phyloP scores from a whole-genome alignment of 2,113 vertebrate genomes.

The Athene cunicularia region DNA sequence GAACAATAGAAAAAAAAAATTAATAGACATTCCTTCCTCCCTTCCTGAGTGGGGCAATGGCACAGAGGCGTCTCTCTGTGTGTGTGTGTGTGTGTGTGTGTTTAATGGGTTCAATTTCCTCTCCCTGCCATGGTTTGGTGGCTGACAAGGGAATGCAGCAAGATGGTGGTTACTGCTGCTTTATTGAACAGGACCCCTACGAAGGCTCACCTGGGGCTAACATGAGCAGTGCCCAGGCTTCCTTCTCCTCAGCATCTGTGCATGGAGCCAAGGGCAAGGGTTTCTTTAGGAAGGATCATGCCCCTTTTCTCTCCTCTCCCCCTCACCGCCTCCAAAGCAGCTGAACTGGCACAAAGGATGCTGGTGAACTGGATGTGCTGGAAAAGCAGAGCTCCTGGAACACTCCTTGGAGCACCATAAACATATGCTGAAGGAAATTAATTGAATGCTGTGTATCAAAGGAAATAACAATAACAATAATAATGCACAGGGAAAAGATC shows the following conservation, averaged over 20 bases:
- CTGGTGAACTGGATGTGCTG: neutral
- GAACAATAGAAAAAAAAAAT: neutral
- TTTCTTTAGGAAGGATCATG: neutral
- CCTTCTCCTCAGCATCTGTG: neutral
- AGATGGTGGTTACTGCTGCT: slow-evolving; percentile 60
- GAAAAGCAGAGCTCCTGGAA: neutral
- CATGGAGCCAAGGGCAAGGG: neutral
- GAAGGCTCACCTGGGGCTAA: neutral
- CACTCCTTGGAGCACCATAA: neutral
- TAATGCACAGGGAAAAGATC: slow-evolving; percentile 1
- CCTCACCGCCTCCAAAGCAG: rapidly evolving
- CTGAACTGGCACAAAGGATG: neutral
- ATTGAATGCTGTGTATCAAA: slow-evolving; percentile 44
- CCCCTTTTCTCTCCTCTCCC: neutral
- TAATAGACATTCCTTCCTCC: neutral
- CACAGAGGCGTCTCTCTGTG: slow-evolving; percentile 10
- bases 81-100: neutral
- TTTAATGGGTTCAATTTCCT: slow-evolving; percentile 73
- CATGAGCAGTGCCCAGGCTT: neutral
- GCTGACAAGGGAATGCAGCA: slow-evolving; percentile 43
- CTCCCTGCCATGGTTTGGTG: slow-evolving; percentile 52
- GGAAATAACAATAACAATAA: slow-evolving; percentile 59
- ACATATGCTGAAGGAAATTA: slow-evolving; percentile 46
- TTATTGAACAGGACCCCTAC: neutral
- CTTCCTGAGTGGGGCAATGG: neutral